Evolutionary conservation across 1,140 invertebrate genomes (phyloP).

Genomic region (Watersipora subatra): DNA sequence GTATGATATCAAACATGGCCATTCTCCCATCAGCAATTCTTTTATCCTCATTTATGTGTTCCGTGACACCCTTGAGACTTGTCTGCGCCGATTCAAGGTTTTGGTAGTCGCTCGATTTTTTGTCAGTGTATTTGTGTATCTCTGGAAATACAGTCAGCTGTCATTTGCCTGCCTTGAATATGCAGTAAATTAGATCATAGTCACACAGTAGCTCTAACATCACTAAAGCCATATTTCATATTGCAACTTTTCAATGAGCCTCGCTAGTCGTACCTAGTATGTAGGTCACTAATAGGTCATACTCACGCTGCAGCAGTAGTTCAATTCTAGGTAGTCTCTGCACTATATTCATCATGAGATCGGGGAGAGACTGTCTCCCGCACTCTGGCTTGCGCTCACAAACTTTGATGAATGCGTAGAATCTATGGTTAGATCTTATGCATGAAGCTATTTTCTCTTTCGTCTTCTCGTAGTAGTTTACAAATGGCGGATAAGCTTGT

Average conservation of each 20-base stretch:
- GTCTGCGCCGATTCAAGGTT: slow-evolving; percentile 70
- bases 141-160: too few species aligned
- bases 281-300: too few species aligned
- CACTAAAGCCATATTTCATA: slow-evolving; percentile 1
- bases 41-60: slow-evolving; percentile 90
- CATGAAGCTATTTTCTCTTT: slow-evolving; percentile 80
- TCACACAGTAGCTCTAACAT: background rate
- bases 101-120: slow-evolving; percentile 68
- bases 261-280: too few species aligned
- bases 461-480: slow-evolving; percentile 93
- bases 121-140: slow-evolving; percentile 76
- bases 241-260: too few species aligned
- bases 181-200: background rate
- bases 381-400: slow-evolving; percentile 59
- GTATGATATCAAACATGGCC: slow-evolving; percentile 90
- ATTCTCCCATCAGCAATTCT: slow-evolving; percentile 83
- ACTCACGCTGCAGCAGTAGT: slow-evolving; percentile 73
- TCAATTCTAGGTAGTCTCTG: slow-evolving; percentile 89
- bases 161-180: background rate
- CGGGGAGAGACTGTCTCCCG: slow-evolving; percentile 80
- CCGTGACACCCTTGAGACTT: slow-evolving; percentile 81
- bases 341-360: slow-evolving; percentile 87
- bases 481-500: slow-evolving; percentile 89
- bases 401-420: slow-evolving; percentile 95
- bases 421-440: slow-evolving; percentile 78